Percentiles rank a stretch among this genome's conserved stretches.
These are phyloP conservation scores for Rhopalosiphum nymphaeae DNA, from an alignment of 2,888 invertebrate genomes.

Conservation along the genomic window DNA sequence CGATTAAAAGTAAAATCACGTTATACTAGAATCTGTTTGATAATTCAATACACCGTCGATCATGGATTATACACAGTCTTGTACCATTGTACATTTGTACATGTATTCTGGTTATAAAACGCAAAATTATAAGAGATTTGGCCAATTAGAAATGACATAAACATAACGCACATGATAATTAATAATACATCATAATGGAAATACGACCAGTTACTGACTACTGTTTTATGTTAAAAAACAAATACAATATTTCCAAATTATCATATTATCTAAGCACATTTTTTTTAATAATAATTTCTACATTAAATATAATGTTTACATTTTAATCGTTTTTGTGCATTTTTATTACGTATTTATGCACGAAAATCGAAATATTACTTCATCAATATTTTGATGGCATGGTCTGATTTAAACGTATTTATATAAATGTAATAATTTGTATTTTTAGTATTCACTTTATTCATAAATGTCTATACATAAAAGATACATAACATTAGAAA, in stretches of 20 bases:
- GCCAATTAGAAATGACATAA: not conserved
- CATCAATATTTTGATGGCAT: not conserved
- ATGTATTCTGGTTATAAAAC: not conserved
- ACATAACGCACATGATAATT: not conserved
- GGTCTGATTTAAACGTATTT: not conserved
- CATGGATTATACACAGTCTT: not conserved
- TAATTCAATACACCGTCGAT: not conserved
- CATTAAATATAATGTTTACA: not conserved
- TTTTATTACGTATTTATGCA: not conserved
- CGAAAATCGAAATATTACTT: not conserved
- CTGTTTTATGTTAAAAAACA: not conserved
- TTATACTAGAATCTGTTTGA: not conserved
- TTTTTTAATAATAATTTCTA: not conserved
- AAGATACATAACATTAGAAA: not conserved
- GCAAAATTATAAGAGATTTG: not conserved
- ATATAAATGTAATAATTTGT: not conserved
- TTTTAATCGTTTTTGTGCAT: not conserved
- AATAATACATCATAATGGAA: not conserved
- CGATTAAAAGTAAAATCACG: slow-evolving; percentile 5
- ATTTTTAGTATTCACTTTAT: not conserved
- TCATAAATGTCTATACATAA: not conserved
- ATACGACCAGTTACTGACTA: not conserved
- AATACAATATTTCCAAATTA: not conserved
- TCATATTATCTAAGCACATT: not conserved
- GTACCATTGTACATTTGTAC: too few species aligned